These are phyloP conservation scores for Parnassius smintheus DNA, from an alignment of 2,888 invertebrate species.

Conservation along the genomic window DNA sequence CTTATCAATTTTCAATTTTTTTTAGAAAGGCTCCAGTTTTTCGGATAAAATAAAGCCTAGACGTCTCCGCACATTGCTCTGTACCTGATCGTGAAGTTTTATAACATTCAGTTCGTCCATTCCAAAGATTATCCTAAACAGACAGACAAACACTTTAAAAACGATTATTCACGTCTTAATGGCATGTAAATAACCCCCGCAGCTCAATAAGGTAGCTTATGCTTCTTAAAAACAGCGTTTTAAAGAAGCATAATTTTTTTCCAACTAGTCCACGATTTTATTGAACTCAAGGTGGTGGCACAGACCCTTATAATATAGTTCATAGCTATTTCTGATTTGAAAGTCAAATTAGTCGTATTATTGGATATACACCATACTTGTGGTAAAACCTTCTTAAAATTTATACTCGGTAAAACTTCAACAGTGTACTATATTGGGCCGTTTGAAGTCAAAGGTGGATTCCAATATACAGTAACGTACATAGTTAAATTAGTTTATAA, in stretches of 20 bases:
- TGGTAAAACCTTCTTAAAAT: conserved; percentile 44
- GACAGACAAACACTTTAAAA: too few relatives aligned
- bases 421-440: conserved; percentile 64
- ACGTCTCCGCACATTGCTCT: too few relatives aligned
- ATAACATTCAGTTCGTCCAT: too few relatives aligned
- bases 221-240: conserved; percentile 41
- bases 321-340: conserved; percentile 40
- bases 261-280: conserved; percentile 43
- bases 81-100: too few relatives aligned
- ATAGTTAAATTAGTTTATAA: conserved; percentile 42
- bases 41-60: too few relatives aligned
- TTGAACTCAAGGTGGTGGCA: conserved; percentile 45
- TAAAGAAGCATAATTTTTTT: conserved; percentile 27
- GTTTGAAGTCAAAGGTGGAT: conserved; percentile 55
- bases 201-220: too few relatives aligned
- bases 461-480: conserved; percentile 54
- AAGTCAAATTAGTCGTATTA: conserved; percentile 34
- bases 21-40: too few relatives aligned
- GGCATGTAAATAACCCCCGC: too few relatives aligned
- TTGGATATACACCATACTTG: conserved; percentile 54
- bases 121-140: too few relatives aligned
- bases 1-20: too few relatives aligned
- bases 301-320: conserved; percentile 49
- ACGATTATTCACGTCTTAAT: too few relatives aligned
- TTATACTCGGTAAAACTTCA: conserved; percentile 53